phyloP scores from a whole-genome alignment of 2,113 vertebrate genomes.

The Coptodon rendalli region DNA sequence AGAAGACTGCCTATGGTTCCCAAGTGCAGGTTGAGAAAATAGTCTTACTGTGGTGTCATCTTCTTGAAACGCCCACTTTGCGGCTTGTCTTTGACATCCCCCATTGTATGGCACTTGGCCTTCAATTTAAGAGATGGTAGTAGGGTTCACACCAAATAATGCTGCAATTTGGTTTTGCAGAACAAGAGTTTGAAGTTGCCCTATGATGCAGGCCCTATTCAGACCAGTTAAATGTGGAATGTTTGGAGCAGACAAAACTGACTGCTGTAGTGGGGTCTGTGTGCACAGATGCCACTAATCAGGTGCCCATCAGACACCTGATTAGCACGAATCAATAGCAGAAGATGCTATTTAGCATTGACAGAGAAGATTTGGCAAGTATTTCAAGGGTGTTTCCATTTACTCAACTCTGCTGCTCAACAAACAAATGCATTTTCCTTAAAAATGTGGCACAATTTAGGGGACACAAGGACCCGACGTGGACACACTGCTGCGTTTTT shows the following conservation, averaged over 20 bases:
- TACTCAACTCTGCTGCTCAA: background rate
- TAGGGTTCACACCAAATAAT: background rate
- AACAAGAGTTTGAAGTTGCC: background rate
- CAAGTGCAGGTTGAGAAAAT: background rate
- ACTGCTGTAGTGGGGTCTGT: fast-evolving
- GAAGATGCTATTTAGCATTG: background rate
- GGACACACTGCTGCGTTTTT: background rate
- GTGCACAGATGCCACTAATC: background rate
- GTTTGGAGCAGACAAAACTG: background rate
- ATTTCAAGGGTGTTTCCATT: background rate
- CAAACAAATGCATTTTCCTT: background rate
- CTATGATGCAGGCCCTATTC: background rate
- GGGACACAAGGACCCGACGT: background rate
- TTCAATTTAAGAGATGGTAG: background rate
- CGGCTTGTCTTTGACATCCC: background rate
- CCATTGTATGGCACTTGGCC: background rate
- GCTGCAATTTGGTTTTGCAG: background rate
- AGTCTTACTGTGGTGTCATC: background rate
- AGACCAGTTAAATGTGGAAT: background rate
- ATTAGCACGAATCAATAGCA: background rate
- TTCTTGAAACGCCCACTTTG: background rate
- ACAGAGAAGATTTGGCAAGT: background rate
- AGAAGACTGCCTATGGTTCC: background rate
- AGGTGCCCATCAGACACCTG: background rate
- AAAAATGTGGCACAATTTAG: background rate